phyloP scores from a whole-genome alignment of 2,888 invertebrate genomes.

The Rhagonycha lutea region DNA sequence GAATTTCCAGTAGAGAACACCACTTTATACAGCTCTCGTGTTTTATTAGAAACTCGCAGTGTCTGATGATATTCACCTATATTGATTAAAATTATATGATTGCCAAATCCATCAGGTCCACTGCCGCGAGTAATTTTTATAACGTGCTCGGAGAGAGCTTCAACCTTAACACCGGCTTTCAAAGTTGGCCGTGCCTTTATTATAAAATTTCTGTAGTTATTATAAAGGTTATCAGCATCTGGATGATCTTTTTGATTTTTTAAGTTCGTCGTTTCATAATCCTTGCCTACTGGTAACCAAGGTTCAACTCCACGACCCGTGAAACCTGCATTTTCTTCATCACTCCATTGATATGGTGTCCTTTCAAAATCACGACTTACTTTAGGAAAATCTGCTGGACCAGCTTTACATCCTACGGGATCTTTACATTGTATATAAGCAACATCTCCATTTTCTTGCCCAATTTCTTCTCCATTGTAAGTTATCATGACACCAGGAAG shows the following conservation, averaged over 20 bases:
- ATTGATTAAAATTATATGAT: slow-evolving; percentile 39
- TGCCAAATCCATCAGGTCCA: background rate
- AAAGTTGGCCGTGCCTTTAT: slow-evolving; percentile 61
- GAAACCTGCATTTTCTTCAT: slow-evolving; percentile 63
- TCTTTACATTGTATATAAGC: slow-evolving; percentile 58
- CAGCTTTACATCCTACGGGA: slow-evolving; percentile 62
- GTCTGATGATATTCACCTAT: slow-evolving; percentile 51
- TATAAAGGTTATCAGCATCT: slow-evolving; percentile 65
- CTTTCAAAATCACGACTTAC: slow-evolving; percentile 74
- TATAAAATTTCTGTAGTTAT: slow-evolving; percentile 63
- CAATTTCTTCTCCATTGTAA: slow-evolving; percentile 87
- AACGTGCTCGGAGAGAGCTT: slow-evolving; percentile 47
- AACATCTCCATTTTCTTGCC: slow-evolving; percentile 65
- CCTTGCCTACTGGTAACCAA: slow-evolving; percentile 72
- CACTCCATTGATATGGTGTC: slow-evolving; percentile 82
- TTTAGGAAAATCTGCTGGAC: slow-evolving; percentile 61
- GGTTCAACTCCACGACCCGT: slow-evolving; percentile 53
- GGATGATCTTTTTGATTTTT: slow-evolving; percentile 53
- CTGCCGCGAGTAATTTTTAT: slow-evolving; percentile 31
- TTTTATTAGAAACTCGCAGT: background rate
- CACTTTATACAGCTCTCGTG: background rate
- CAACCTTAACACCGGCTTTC: slow-evolving; percentile 60
- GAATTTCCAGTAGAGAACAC: background rate
- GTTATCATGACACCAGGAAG: slow-evolving; percentile 85
- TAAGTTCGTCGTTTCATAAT: slow-evolving; percentile 65